Conservation (phyloP, 2,888 invertebrate genomes). For the Bembecia ichneumoniformis region DNA sequence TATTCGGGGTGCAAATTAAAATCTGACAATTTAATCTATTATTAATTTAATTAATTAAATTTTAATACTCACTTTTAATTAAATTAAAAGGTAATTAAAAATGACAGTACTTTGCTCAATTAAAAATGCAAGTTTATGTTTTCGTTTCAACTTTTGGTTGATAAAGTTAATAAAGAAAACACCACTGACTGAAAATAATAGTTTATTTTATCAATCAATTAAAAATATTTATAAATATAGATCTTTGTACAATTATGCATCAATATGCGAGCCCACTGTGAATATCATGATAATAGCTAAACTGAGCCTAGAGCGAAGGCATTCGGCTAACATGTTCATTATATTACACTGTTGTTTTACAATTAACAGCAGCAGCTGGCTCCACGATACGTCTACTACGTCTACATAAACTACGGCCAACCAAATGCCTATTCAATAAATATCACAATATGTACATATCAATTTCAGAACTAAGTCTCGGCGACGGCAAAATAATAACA, state of each 20-base stretch:
- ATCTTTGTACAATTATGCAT: conserved; percentile 64
- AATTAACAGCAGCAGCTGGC: neutral
- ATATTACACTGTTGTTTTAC: neutral
- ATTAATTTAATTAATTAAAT: too few species aligned
- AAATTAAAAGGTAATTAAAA: too few species aligned
- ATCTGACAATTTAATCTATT: too few species aligned
- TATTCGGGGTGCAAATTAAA: too few species aligned
- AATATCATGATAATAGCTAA: conserved; percentile 22
- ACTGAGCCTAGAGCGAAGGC: too few species aligned
- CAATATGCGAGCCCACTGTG: conserved; percentile 49
- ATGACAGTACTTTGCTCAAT: too few species aligned
- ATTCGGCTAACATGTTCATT: neutral
- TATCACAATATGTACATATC: conserved; percentile 71
- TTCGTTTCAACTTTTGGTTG: neutral
- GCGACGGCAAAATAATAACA: conserved; percentile 3
- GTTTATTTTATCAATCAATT: conserved; percentile 69
- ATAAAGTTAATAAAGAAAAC: conserved; percentile 16
- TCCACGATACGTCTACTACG: conserved; percentile 7
- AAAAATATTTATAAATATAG: conserved; percentile 68
- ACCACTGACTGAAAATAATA: conserved; percentile 59
- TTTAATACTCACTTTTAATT: too few species aligned
- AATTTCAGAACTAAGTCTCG: conserved; percentile 44
- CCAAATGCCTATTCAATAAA: conserved; percentile 55
- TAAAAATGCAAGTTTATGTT: too few species aligned
- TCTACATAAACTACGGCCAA: conserved; percentile 4